Percentiles rank a stretch among this genome's conserved stretches.
Evolutionary conservation across 2,888 invertebrate genomes (phyloP).

Genomic region (Hirtodrosophila trivittata): DNA sequence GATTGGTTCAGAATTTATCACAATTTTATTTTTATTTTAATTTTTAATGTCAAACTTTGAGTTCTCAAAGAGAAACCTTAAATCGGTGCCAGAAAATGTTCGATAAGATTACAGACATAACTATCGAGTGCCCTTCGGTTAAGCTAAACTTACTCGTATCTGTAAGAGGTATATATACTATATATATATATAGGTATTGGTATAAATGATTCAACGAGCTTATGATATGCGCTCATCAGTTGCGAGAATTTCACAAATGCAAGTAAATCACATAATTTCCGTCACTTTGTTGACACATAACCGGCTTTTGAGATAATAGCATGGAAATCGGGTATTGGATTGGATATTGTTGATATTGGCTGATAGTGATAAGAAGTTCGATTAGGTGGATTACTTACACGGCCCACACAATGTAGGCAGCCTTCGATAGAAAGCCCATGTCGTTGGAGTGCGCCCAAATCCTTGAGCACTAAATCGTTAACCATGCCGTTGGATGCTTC

Average conservation of each 20-base stretch:
- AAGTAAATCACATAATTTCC: constrained; percentile 39
- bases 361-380: background rate
- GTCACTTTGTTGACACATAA: constrained; percentile 28
- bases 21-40: no score
- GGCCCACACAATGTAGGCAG: constrained; percentile 91
- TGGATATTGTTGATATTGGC: no score
- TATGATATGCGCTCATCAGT: background rate
- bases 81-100: no score
- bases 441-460: constrained; percentile 35
- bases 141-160: no score
- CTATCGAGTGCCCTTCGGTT: no score
- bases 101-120: no score
- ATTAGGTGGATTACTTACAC: constrained; percentile 86
- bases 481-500: constrained; percentile 56
- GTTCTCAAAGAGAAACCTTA: no score
- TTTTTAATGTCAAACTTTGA: no score
- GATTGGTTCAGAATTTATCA: no score
- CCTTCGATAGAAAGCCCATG: constrained; percentile 91
- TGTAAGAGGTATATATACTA: no score
- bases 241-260: constrained; percentile 35
- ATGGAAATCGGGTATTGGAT: no score
- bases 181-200: background rate
- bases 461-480: constrained; percentile 37
- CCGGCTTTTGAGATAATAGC: no score
- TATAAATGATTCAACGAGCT: background rate